These are phyloP conservation scores for Perccottus glenii DNA, from an alignment of 2,113 vertebrate genomes.

Conservation along the genomic window DNA sequence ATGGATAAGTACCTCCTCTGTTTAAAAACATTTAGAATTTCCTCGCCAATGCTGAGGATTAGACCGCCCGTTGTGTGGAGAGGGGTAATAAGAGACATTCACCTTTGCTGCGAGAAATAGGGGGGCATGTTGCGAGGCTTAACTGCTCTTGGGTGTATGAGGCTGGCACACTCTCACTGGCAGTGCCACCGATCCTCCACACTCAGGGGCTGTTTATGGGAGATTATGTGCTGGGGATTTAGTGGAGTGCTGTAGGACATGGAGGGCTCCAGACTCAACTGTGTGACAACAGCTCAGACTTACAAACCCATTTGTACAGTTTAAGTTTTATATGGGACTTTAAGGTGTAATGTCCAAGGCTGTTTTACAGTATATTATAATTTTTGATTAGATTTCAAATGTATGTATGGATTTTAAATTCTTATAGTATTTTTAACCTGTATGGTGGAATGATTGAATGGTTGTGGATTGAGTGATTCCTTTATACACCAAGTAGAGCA, in stretches of 20 bases:
- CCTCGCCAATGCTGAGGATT: conserved; percentile 45
- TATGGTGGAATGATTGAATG: too few relatives aligned
- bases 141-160: conserved; percentile 51
- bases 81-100: conserved; percentile 51
- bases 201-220: conserved; percentile 54
- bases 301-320: conserved; percentile 1
- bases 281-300: conserved; percentile 17
- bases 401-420: too few relatives aligned
- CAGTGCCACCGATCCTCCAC: conserved; percentile 48
- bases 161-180: conserved; percentile 47
- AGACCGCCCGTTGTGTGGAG: conserved; percentile 36
- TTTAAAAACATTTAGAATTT: conserved; percentile 15
- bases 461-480: too few relatives aligned
- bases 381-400: too few relatives aligned
- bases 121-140: conserved; percentile 29
- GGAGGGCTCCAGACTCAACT: conserved; percentile 39
- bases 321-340: too few relatives aligned
- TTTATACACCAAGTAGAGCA: too few relatives aligned
- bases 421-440: too few relatives aligned
- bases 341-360: too few relatives aligned
- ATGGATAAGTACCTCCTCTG: conserved; percentile 21
- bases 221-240: conserved; percentile 64
- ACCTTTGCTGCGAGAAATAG: conserved; percentile 47
- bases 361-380: too few relatives aligned
- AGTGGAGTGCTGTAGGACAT: conserved; percentile 48